Evolutionary conservation across 1,140 invertebrate genomes (phyloP).

Genomic region (Chironomus tepperi): DNA sequence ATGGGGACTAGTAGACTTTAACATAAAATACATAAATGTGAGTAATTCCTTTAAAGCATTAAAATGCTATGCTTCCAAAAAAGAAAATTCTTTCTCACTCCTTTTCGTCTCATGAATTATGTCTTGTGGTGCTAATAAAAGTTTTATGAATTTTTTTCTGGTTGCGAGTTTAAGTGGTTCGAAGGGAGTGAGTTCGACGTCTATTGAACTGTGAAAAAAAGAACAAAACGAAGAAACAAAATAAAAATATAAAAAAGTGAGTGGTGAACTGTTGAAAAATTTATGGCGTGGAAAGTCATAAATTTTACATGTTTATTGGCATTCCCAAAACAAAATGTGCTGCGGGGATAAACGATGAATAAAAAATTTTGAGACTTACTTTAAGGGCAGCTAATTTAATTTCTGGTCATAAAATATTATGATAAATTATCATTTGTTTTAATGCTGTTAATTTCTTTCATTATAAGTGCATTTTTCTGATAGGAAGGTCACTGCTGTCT

Average conservation of each 20-base stretch:
- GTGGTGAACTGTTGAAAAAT: conserved; percentile 7
- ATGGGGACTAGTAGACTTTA: too few species aligned
- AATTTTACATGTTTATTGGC: conserved; percentile 8
- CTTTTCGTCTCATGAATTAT: too few species aligned
- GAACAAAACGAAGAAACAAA: neutral
- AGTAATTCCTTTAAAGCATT: too few species aligned
- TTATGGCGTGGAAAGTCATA: conserved; percentile 6
- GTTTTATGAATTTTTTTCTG: too few species aligned
- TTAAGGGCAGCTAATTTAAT: conserved; percentile 1
- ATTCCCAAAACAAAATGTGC: neutral
- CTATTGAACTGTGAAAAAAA: neutral
- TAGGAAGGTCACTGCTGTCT: too few species aligned
- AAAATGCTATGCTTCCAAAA: too few species aligned
- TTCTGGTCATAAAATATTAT: neutral
- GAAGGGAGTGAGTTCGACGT: neutral
- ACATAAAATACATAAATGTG: too few species aligned
- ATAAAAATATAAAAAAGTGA: neutral
- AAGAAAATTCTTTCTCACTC: too few species aligned
- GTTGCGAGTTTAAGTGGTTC: neutral
- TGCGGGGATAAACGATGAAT: neutral
- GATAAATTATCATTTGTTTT: neutral
- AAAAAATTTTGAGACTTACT: neutral
- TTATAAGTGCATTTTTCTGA: too few species aligned
- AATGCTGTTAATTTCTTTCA: too few species aligned
- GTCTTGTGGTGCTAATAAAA: too few species aligned